A percentile compares a stretch with the other conserved stretches of the same genome.
Conservation (phyloP, 2,888 invertebrate genomes). For the Macrosoma leucophasiata region DNA sequence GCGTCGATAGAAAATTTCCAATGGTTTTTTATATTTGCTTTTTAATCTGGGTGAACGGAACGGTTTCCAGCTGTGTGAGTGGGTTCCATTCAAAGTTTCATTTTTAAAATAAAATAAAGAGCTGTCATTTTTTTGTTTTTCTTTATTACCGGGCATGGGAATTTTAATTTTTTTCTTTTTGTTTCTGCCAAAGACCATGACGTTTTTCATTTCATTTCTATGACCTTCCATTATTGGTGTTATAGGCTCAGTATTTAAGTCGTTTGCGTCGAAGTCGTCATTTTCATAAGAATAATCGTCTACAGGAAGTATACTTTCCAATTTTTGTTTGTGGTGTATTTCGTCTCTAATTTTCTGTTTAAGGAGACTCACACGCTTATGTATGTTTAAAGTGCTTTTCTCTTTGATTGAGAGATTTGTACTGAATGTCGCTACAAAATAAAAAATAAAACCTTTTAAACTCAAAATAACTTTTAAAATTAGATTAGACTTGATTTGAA, state of each 20-base stretch:
- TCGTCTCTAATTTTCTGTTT: slow-evolving; percentile 1
- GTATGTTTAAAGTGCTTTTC: no score
- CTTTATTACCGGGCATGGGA: slow-evolving; percentile 3
- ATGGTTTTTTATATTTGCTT: slow-evolving; percentile 15
- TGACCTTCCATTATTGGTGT: slow-evolving; percentile 13
- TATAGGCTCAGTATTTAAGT: slow-evolving; percentile 15
- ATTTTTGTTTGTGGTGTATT: slow-evolving; percentile 2
- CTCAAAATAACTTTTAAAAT: no score
- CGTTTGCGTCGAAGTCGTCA: slow-evolving; percentile 10
- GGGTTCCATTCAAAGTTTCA: no score
- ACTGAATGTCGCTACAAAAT: no score
- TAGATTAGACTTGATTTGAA: no score
- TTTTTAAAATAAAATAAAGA: no score
- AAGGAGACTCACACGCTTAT: background rate
- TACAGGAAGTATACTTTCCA: background rate
- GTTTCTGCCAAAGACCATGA: background rate
- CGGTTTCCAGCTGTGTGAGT: no score
- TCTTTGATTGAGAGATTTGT: no score
- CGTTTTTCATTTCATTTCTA: slow-evolving; percentile 6
- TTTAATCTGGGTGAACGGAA: no score
- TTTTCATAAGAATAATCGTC: slow-evolving; percentile 3
- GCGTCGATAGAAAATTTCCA: slow-evolving; percentile 30
- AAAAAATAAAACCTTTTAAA: no score
- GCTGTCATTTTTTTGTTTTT: slow-evolving; percentile 5
- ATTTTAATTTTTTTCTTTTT: background rate